A percentile compares a stretch with the other conserved stretches of the same genome.
Evolutionary conservation across 2,113 vertebrate species (phyloP).

Genomic region (Dryoscopus gambensis): DNA sequence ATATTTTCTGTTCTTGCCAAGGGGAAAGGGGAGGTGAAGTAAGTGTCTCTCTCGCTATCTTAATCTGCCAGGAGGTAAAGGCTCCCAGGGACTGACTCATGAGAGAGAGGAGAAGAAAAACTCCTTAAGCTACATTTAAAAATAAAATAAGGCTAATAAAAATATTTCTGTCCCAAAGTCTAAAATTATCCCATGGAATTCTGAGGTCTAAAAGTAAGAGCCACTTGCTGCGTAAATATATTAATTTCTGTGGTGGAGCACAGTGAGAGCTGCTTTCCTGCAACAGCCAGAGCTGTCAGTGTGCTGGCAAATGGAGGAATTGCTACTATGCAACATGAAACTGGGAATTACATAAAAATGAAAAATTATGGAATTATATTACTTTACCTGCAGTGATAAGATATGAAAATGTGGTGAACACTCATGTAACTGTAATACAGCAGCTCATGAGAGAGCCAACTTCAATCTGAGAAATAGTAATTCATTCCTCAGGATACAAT

Average conservation of each 20-base stretch:
- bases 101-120: not conserved
- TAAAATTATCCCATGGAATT: not conserved
- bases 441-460: not conserved
- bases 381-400: not conserved
- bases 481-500: not conserved
- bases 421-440: not conserved
- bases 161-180: not conserved
- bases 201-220: not conserved
- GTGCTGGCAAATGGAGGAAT: not conserved
- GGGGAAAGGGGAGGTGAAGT: not conserved
- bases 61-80: not conserved
- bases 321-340: not conserved
- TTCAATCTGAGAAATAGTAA: not conserved
- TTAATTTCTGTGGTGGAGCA: not conserved
- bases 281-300: not conserved
- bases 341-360: not conserved
- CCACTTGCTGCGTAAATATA: not conserved
- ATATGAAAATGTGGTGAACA: not conserved
- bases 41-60: fast-evolving
- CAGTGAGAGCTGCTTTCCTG: not conserved
- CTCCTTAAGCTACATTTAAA: not conserved
- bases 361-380: not conserved
- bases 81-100: not conserved
- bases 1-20: not conserved
- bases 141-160: not conserved